Conservation (phyloP, 2,797 vertebrate species). For the Cossypha niveicapilla region DNA sequence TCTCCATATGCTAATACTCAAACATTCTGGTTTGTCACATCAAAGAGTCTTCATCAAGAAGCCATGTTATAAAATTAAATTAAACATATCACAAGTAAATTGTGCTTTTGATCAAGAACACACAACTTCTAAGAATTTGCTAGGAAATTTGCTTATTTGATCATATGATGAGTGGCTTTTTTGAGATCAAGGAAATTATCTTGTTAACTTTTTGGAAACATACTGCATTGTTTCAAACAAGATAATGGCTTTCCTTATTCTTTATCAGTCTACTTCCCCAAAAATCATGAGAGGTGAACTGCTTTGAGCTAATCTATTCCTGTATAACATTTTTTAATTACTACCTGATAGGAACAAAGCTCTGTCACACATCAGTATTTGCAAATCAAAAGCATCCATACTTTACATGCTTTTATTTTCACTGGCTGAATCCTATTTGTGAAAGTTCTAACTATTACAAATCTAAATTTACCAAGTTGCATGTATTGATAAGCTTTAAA, state of each 20-base stretch:
- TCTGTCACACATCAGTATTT: neutral
- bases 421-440: neutral
- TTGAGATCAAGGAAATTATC: conserved; percentile 60
- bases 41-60: conserved; percentile 37
- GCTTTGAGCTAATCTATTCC: neutral
- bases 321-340: neutral
- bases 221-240: conserved; percentile 55
- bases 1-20: conserved; percentile 55
- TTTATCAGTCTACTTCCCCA: neutral
- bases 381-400: neutral
- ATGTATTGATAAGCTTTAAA: neutral
- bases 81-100: conserved; percentile 43
- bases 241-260: neutral
- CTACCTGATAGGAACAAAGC: neutral
- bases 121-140: conserved; percentile 40
- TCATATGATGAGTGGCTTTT: conserved; percentile 37
- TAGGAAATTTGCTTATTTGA: conserved; percentile 41
- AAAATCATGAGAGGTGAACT: neutral
- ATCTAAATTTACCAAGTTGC: neutral
- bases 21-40: conserved; percentile 54
- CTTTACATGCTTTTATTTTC: neutral
- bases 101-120: conserved; percentile 60
- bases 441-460: neutral
- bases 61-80: conserved; percentile 37
- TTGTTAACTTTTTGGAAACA: conserved; percentile 34